Conservation (phyloP, 2,797 vertebrate species). For the Eulemur rubriventer region DNA sequence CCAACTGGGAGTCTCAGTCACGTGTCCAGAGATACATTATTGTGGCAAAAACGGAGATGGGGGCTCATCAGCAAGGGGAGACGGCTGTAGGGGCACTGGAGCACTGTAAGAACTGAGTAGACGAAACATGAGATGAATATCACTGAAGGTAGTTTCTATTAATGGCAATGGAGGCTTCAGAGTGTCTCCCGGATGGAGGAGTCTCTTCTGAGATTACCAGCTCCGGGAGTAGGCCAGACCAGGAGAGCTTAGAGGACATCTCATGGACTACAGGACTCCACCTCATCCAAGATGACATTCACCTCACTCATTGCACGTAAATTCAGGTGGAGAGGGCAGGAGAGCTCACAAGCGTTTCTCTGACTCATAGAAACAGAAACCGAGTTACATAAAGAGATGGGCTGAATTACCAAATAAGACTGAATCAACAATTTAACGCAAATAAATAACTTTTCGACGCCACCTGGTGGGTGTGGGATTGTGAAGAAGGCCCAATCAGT, state of each 20-base stretch:
- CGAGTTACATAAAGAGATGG: neutral
- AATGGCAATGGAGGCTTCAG: neutral
- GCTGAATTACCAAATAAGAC: neutral
- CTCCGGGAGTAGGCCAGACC: neutral
- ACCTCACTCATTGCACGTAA: neutral
- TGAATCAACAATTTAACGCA: neutral
- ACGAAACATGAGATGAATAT: neutral
- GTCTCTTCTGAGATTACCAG: neutral
- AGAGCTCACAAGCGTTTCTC: neutral
- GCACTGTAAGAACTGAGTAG: neutral
- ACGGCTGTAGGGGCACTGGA: neutral
- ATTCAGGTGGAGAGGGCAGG: neutral
- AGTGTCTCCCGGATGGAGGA: neutral
- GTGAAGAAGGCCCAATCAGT: neutral
- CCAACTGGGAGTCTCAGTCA: neutral
- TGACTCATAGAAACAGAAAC: conserved; percentile 55
- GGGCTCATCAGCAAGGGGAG: neutral
- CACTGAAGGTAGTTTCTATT: neutral
- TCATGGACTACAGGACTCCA: neutral
- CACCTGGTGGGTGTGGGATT: neutral
- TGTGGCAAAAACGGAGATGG: neutral
- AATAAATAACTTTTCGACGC: neutral
- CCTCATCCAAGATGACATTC: neutral
- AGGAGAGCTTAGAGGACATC: neutral
- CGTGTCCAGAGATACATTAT: neutral